These are phyloP conservation scores for Ochotona curzoniae DNA, from an alignment of 2,113 vertebrate species.

Conservation along the genomic window DNA sequence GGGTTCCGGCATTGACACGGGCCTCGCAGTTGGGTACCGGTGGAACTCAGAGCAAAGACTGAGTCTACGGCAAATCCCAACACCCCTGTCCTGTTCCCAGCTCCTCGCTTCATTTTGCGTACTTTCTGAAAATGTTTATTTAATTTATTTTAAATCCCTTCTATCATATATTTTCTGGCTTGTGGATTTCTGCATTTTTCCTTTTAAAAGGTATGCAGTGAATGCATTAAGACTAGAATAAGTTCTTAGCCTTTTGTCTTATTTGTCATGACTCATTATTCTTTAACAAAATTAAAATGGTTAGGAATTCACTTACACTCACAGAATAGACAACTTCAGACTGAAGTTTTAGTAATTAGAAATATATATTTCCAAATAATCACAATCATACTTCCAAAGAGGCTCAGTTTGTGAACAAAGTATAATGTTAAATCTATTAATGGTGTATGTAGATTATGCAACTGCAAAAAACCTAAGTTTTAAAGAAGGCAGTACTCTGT, in stretches of 20 bases:
- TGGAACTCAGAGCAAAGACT: not conserved
- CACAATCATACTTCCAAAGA: not conserved
- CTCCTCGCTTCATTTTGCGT: conserved; percentile 42
- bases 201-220: conserved; percentile 44
- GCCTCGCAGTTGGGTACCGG: not conserved
- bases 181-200: conserved; percentile 51
- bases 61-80: no score
- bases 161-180: conserved; percentile 45
- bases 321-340: not conserved
- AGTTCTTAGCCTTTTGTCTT: conserved; percentile 37
- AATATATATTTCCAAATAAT: conserved; percentile 8
- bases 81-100: no score
- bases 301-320: conserved; percentile 18
- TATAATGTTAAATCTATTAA: not conserved
- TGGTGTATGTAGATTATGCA: conserved; percentile 6
- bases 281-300: conserved; percentile 24
- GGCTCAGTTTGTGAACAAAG: conserved; percentile 7
- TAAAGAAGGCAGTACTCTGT: not conserved
- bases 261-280: not conserved
- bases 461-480: not conserved
- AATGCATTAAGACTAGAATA: conserved; percentile 11
- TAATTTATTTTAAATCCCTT: conserved; percentile 56
- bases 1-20: not conserved
- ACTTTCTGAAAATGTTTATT: conserved; percentile 22
- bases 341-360: not conserved